Evolutionary conservation across 2,797 vertebrate species (phyloP).

Genomic region (Chelon labrosus): DNA sequence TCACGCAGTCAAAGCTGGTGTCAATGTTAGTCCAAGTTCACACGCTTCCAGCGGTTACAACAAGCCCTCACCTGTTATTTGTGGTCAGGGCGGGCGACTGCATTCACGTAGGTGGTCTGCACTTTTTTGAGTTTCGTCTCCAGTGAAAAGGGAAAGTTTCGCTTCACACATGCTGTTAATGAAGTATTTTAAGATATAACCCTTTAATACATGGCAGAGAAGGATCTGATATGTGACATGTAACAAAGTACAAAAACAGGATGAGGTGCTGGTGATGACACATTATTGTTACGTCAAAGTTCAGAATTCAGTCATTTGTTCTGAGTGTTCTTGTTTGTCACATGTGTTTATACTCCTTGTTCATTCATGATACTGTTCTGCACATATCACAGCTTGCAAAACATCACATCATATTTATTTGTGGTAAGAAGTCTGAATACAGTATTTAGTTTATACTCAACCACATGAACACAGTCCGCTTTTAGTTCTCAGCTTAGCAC

Average conservation of each 20-base stretch:
- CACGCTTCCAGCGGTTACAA: constrained; percentile 66
- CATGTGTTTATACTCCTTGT: not conserved
- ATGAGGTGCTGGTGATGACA: not conserved
- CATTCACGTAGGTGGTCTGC: constrained; percentile 39
- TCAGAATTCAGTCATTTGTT: no score
- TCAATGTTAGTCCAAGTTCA: constrained; percentile 64
- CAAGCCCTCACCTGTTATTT: constrained; percentile 73
- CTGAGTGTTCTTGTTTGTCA: not conserved
- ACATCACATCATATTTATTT: not conserved
- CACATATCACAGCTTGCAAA: not conserved
- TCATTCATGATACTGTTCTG: not conserved
- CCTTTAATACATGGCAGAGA: no score
- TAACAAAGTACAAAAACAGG: not conserved
- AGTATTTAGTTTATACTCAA: not conserved
- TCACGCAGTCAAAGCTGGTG: constrained; percentile 51
- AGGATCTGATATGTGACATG: not conserved
- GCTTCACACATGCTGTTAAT: not conserved
- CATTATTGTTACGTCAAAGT: not conserved
- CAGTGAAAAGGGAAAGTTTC: not conserved
- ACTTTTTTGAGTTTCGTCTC: not conserved
- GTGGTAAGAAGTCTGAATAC: not conserved
- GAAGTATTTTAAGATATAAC: not conserved
- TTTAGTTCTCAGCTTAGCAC: no score
- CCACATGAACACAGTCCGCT: no score
- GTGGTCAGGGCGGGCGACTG: constrained; percentile 40